phyloP scores from a whole-genome alignment of 2,888 invertebrate species.

The Scaptomyza flava region DNA sequence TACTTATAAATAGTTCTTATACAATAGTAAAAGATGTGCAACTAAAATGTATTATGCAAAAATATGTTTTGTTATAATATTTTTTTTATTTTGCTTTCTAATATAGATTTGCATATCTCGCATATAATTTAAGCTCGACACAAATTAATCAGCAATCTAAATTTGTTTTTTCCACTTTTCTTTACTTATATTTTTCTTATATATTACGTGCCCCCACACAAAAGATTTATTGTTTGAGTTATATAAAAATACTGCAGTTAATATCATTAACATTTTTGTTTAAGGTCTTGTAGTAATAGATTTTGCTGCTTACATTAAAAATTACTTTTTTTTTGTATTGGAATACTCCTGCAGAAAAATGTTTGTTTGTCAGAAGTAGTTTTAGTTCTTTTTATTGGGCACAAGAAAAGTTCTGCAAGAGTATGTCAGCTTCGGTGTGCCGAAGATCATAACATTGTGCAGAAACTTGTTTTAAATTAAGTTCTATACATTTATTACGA shows the following conservation, averaged over 20 bases:
- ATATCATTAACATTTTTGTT: conserved; percentile 27
- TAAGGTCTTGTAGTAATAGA: conserved; percentile 40
- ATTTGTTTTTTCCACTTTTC: not conserved
- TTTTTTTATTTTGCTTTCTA: conserved; percentile 12
- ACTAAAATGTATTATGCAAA: conserved; percentile 42
- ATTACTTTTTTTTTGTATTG: conserved; percentile 31
- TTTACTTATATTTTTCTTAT: conserved; percentile 6
- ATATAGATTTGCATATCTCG: conserved; percentile 22
- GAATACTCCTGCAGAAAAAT: conserved; percentile 19
- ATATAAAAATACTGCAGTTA: conserved; percentile 65
- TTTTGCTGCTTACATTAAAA: conserved; percentile 56
- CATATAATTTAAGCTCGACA: conserved; percentile 57
- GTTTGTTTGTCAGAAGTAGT: not conserved
- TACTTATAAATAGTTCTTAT: conserved; percentile 23
- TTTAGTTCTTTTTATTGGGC: not conserved
- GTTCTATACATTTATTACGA: conserved; percentile 66
- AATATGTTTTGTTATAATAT: conserved; percentile 36
- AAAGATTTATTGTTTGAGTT: conserved; percentile 16
- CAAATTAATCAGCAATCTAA: conserved; percentile 53
- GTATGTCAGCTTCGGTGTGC: conserved; percentile 29
- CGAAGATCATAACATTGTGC: conserved; percentile 35
- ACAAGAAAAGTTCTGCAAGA: conserved; percentile 24
- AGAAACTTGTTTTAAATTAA: conserved; percentile 26
- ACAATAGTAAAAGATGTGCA: conserved; percentile 29
- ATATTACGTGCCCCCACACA: conserved; percentile 49